Evolutionary conservation across 2,797 vertebrate genomes (phyloP), one percentile per base, ranked within the genome.

Genomic region (Xenentodon cancila): DNA sequence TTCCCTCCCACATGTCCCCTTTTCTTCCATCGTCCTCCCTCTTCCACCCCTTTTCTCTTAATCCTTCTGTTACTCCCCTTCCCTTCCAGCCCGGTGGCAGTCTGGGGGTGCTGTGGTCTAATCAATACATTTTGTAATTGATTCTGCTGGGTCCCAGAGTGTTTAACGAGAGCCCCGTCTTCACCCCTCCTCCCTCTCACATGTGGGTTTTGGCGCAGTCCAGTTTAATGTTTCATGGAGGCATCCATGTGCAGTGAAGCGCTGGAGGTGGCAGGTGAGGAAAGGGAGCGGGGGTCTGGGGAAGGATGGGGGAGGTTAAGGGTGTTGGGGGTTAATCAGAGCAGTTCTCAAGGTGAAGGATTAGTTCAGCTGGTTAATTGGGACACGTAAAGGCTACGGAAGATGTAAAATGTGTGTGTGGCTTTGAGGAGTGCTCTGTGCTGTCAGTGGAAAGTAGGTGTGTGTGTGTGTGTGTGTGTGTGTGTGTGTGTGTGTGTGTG

Each of bases 51-150:
- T 58, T 45, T 47, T 30, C 43, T 53, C 21, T 66, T 71, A 70
- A 75, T 81, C 50, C 43, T 12, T 71, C 59, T 57, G 71, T 81
- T 73, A 50, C 52, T 69, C 60, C 64, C 53, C n/a, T 1, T 15
- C 59, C 53, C 63, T 53, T 66, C 53, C 52, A 68, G 63, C 64
- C 68, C 0, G 17, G 51, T 34, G n/a, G 71, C 63, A 53, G 74
- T 47, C 58, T 82, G 68, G 68, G 11, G 0, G 27, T 43, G 59
- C 78, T 73, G 53, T 44, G 34, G 56, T 64, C 40, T 59, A 84
- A 92, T 92, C 91, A 48, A 91, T 92, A 83, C 82, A 88, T 93
- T 89, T 82, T 82, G 87, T 89, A 91, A 93, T 90, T 87, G 89
- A 91, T 91, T 90, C 83, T 91, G 88, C 84, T 77, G 52, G 61